A percentile compares a stretch with the other conserved stretches of the same genome.
phyloP scores from a whole-genome alignment of 2,888 invertebrate species.

The Amiota mariae region DNA sequence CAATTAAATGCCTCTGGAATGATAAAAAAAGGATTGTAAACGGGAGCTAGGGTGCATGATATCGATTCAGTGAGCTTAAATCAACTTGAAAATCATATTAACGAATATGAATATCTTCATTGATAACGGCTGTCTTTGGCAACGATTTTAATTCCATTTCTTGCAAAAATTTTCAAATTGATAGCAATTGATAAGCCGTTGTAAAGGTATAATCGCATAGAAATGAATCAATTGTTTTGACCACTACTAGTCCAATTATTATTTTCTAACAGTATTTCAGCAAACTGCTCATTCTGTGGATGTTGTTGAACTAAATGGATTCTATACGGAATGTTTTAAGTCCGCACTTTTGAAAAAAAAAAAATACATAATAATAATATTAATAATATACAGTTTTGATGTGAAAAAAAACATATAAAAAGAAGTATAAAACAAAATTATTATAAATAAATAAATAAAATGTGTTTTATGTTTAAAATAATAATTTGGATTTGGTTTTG shows the following conservation, averaged over 20 bases:
- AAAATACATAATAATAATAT: too few species aligned
- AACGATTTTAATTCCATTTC: too few species aligned
- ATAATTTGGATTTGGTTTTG: conserved; percentile 8
- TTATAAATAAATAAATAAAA: conserved; percentile 26
- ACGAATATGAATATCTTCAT: too few species aligned
- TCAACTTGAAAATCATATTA: too few species aligned
- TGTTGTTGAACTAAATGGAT: background rate
- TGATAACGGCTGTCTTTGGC: too few species aligned
- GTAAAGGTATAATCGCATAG: background rate
- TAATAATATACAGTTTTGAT: background rate
- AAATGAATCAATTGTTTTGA: background rate
- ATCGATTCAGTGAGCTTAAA: too few species aligned
- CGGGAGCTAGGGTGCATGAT: background rate
- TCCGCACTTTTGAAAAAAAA: too few species aligned
- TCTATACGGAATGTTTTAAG: background rate
- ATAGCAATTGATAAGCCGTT: conserved; percentile 60
- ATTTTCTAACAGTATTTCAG: background rate
- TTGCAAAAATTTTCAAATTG: background rate
- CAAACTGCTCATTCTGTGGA: background rate
- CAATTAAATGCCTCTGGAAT: background rate
- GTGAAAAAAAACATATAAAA: background rate
- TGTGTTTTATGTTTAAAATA: conserved; percentile 43
- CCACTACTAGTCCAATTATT: background rate
- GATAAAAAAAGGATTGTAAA: background rate
- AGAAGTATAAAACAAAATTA: background rate